Evolutionary conservation across 2,888 invertebrate species (phyloP).

Genomic region (Ephialtes manifestator): DNA sequence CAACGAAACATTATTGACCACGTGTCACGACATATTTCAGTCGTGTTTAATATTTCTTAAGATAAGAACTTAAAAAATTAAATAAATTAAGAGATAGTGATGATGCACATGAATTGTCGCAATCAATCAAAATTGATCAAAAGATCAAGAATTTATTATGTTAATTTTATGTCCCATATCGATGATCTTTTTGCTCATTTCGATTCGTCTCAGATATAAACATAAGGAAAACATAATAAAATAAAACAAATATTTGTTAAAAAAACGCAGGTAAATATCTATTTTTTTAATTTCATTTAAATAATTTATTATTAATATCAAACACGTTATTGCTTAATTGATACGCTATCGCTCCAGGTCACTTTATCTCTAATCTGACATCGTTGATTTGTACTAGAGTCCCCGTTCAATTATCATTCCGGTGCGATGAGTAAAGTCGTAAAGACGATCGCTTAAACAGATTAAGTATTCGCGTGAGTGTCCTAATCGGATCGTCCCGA

Average conservation of each 20-base stretch:
- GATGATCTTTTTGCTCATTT: constrained; percentile 13
- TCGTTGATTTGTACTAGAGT: constrained; percentile 34
- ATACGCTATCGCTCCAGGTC: background rate
- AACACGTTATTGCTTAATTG: background rate
- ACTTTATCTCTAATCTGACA: constrained; percentile 3
- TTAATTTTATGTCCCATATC: background rate
- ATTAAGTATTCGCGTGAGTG: constrained; percentile 58
- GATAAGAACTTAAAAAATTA: background rate
- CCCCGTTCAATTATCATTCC: constrained; percentile 65
- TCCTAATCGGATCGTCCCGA: constrained; percentile 63
- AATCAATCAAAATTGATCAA: too few relatives aligned
- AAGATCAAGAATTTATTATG: constrained; percentile 39
- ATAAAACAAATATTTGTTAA: background rate
- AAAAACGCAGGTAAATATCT: background rate
- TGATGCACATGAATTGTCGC: background rate
- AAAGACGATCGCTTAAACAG: constrained; percentile 62
- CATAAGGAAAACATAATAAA: too few relatives aligned
- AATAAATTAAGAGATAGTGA: background rate
- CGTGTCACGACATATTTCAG: too few relatives aligned
- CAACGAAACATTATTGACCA: constrained; percentile 47
- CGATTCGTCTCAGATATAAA: too few relatives aligned
- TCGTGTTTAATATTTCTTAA: constrained; percentile 10
- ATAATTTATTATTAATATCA: background rate
- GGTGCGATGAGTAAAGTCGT: constrained; percentile 64
- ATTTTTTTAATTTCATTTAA: background rate